Evolutionary conservation across 2,797 vertebrate genomes (phyloP).

Genomic region (Sandelia bainsii): DNA sequence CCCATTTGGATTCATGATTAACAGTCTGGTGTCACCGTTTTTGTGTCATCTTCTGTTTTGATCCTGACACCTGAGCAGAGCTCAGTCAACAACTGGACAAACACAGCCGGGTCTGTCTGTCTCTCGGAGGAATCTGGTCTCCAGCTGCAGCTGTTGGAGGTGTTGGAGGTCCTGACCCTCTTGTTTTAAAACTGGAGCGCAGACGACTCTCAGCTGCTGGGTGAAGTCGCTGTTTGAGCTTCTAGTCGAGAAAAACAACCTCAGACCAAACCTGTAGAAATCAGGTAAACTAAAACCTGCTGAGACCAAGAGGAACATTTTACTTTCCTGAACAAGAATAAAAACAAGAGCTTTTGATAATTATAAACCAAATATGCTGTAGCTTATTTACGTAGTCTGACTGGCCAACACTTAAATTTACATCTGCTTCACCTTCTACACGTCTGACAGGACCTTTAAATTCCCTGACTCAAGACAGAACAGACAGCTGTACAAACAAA

Average conservation of each 20-base stretch:
- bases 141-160: slow-evolving; percentile 49
- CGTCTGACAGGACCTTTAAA: too few relatives aligned
- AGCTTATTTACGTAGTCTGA: too few relatives aligned
- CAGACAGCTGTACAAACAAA: too few relatives aligned
- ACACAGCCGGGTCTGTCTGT: slow-evolving; percentile 30
- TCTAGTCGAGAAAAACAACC: background rate
- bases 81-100: slow-evolving; percentile 45
- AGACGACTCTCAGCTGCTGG: slow-evolving; percentile 20
- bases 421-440: too few relatives aligned
- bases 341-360: too few relatives aligned
- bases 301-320: too few relatives aligned
- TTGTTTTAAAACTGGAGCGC: slow-evolving; percentile 32
- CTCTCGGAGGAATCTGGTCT: slow-evolving; percentile 21
- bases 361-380: too few relatives aligned
- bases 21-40: background rate
- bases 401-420: too few relatives aligned
- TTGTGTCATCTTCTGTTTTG: too few relatives aligned
- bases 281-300: too few relatives aligned
- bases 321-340: too few relatives aligned
- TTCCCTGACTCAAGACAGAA: too few relatives aligned
- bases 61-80: background rate
- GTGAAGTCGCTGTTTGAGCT: background rate
- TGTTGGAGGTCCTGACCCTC: slow-evolving; percentile 21
- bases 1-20: background rate
- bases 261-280: background rate